Evolutionary conservation across 2,888 invertebrate genomes (phyloP), one percentile per base, ranked within the genome.

Genomic region (Papilio protenor): DNA sequence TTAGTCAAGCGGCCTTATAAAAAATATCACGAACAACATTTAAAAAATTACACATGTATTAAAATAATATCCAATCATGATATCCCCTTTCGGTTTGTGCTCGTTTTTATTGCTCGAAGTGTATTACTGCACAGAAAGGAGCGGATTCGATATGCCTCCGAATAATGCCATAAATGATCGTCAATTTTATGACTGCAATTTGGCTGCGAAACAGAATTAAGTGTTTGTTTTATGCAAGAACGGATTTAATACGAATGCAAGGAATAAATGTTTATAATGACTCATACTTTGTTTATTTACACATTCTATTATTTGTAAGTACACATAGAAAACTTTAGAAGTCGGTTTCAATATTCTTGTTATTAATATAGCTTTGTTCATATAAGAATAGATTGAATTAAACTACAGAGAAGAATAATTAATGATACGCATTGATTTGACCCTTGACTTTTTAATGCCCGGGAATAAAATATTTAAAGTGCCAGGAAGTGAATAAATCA

Each of bases 181-280:
- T 90, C 91, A 91, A 88, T 92, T 94, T 94, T 94, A 94, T 92
- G 90, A 89, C 91, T 90, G 91, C 90, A 92, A 94, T 94, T 94
- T 91, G 87, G 89, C 87, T 87, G 85, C 88, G 89, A 90, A 89
- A 87, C 87, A 82, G 88, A 90, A 91, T 91, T 92, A 91, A 83
- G 90, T 91, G 88, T 92, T 93, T 93, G 90, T 94, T 92, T 94
- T 91, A 93, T 93, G 91, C 92, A 91, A 90, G 88, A 91, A 84
- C 88, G 87, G 85, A 79, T 79, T 82, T 80, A 80, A 82, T 82
- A 79, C 79, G 77, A 78, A 61, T 70, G 59, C 59, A 61, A 69
- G 72, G 64, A 77, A 75, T 57, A 77, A 78, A 79, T 77, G 59
- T 81, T 27, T 23, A 49, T 11, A 77, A 47, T 70, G 49, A 78